A percentile compares a stretch with the other conserved stretches of the same genome.
These are phyloP conservation scores for Xenus cinereus DNA, from an alignment of 2,113 vertebrate species.

Conservation along the genomic window DNA sequence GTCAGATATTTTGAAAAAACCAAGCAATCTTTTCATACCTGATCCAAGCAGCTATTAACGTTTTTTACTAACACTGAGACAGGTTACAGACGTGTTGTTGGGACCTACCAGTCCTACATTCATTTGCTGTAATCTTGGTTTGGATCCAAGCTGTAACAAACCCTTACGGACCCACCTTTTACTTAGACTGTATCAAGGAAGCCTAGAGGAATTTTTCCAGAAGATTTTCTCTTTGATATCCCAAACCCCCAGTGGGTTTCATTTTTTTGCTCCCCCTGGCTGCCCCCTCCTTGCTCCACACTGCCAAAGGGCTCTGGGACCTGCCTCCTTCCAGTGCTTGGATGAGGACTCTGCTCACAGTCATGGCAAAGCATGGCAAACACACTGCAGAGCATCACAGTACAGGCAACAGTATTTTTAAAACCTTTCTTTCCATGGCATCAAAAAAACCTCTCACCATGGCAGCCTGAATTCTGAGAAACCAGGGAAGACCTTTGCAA, in stretches of 20 bases:
- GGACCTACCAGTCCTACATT: neutral
- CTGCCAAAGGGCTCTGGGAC: neutral
- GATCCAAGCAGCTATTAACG: neutral
- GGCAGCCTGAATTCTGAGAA: neutral
- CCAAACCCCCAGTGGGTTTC: neutral
- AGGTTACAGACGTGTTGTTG: neutral
- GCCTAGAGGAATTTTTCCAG: neutral
- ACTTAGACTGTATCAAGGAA: neutral
- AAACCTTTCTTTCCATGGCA: neutral
- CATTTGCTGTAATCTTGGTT: neutral
- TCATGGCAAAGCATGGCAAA: neutral
- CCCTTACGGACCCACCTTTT: neutral
- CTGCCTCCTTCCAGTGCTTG: neutral
- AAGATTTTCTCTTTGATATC: neutral
- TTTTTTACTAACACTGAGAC: neutral
- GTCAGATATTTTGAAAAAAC: neutral
- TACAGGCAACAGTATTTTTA: neutral
- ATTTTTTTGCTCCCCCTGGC: neutral
- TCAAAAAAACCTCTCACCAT: neutral
- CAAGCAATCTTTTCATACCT: neutral
- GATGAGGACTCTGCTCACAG: neutral
- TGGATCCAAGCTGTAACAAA: neutral
- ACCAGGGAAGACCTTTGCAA: neutral
- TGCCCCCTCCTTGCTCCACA: neutral
- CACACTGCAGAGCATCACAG: neutral